Base-by-base conservation (phyloP, 2,888 invertebrate species). In the Drosophila emarginata region DNA sequence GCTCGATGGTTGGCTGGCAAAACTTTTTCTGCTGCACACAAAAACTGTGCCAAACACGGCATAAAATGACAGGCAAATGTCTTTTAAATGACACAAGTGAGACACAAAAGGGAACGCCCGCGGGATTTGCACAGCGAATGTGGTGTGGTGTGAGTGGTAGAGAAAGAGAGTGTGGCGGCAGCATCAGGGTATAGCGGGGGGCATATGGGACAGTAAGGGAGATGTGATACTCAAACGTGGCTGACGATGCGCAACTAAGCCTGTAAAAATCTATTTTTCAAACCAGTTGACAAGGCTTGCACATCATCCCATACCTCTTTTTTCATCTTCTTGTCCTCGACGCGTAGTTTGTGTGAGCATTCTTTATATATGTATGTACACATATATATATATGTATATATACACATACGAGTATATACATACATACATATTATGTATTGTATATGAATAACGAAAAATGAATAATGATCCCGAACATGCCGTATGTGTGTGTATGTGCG, bases 41-140 rank as follows among this genome's bases (percentile, higher is more conserved):
- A 84, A 86, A 88, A 88, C 75, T 81, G 81, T 78, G 79, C 87
- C 87, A 80, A 82, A 88, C 80, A 88, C 79, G 89, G 87, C 86
- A 88, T 87, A 85, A 88, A 89, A 88, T 89, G 89, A 87, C 90
- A 89, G 89, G 88, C 89, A 89, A 89, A 89, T 89, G 87, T 81
- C 85, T 88, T 89, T 89, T 88, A 87, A 89, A 89, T 89, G 84
- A 88, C 84, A 80, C 87, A 78, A 87, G 87, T 78, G 85, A 89
- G 85, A 84, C 87, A 84, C 83, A 89, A 82, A 81, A 86, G 81
- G 76, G 87, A 77, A 83, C 80, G 85, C 81, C 89, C 88, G 84
- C 77, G 77, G 89, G 88, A 80, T 86, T 82, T 78, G 75, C 67
- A 18, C 54, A 52, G 52, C 26, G 40, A 54, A 15, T 66, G 36